Evolutionary conservation across 2,113 vertebrate genomes (phyloP).

Genomic region (Tor tambroides): DNA sequence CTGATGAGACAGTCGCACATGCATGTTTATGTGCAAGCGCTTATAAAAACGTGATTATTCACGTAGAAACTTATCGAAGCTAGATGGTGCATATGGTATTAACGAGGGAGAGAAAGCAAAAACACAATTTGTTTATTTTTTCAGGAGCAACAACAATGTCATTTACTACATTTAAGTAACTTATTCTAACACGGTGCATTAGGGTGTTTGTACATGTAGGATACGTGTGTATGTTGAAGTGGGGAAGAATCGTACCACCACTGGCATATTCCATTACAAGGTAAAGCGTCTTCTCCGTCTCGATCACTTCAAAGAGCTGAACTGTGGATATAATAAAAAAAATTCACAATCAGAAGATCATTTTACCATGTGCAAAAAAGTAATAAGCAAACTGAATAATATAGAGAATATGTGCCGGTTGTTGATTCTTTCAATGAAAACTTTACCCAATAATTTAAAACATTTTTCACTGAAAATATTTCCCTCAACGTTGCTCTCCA

Average conservation of each 20-base stretch:
- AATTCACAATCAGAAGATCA: neutral
- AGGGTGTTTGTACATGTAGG: neutral
- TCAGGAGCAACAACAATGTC: neutral
- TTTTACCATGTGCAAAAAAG: neutral
- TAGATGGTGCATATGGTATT: neutral
- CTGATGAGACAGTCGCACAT: neutral
- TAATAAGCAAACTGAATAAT: neutral
- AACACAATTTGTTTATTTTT: neutral
- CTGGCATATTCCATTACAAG: slow-evolving; percentile 40
- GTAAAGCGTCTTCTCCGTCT: slow-evolving; percentile 30
- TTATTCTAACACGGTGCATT: neutral
- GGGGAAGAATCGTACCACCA: slow-evolving; percentile 8
- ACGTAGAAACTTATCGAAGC: neutral
- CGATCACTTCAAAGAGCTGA: slow-evolving; percentile 45
- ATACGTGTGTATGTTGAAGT: neutral
- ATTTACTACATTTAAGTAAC: neutral
- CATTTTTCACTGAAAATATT: neutral
- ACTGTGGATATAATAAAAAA: neutral
- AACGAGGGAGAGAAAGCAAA: neutral
- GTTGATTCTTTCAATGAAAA: too few relatives aligned
- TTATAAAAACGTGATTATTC: neutral
- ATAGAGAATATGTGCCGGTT: neutral
- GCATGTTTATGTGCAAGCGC: neutral
- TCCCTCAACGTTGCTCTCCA: neutral
- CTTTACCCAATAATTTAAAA: neutral